phyloP scores from a whole-genome alignment of 2,888 invertebrate genomes.

The Epirrhoe tristata region DNA sequence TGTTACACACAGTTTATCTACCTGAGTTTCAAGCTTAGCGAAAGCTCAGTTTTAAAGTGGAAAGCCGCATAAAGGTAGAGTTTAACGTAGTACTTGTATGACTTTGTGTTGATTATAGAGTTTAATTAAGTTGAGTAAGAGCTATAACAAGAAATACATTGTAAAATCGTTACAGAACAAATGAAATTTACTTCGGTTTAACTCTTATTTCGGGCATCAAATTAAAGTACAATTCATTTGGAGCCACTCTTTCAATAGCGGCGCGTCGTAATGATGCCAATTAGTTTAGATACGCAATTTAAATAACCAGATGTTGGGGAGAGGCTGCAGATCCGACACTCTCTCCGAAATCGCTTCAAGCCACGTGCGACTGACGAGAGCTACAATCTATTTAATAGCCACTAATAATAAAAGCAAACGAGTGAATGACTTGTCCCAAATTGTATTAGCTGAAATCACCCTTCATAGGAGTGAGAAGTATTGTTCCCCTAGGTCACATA shows the following conservation, averaged over 20 bases:
- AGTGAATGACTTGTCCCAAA: constrained; percentile 74
- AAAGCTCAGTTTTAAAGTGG: constrained; percentile 22
- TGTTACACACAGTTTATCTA: constrained; percentile 12
- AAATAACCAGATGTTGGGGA: constrained; percentile 66
- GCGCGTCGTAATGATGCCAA: constrained; percentile 63
- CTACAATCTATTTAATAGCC: constrained; percentile 63
- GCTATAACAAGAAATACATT: neutral
- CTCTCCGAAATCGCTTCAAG: constrained; percentile 51
- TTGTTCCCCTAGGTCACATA: constrained; percentile 43
- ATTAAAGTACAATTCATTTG: constrained; percentile 60
- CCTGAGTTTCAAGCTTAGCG: constrained; percentile 23
- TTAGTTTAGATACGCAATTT: constrained; percentile 71
- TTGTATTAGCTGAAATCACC: constrained; percentile 72
- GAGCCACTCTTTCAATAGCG: constrained; percentile 59
- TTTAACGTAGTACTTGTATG: neutral
- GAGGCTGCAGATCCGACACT: constrained; percentile 51
- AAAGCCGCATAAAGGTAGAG: constrained; percentile 16
- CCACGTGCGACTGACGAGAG: constrained; percentile 58
- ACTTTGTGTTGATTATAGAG: neutral
- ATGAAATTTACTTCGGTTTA: constrained; percentile 43
- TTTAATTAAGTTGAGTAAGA: neutral
- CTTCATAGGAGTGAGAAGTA: constrained; percentile 63
- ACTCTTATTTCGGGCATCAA: constrained; percentile 55
- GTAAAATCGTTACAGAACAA: constrained; percentile 27
- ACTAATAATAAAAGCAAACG: constrained; percentile 75